Evolutionary conservation across 2,113 vertebrate genomes (phyloP).

Genomic region (Piaya cayana): DNA sequence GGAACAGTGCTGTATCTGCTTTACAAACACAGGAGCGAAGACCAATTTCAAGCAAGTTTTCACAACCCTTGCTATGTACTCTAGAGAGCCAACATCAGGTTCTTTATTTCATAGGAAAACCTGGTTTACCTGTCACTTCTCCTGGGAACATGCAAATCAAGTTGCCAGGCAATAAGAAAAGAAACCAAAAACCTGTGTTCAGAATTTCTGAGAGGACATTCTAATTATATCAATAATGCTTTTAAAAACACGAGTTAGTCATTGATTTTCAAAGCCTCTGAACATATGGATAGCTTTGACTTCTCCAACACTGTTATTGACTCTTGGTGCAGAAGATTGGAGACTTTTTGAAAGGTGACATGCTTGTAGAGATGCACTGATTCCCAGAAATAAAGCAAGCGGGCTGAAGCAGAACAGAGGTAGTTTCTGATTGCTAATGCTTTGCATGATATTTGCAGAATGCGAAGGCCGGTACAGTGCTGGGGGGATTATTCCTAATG

Average conservation of each 20-base stretch:
- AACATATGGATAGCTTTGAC: background rate
- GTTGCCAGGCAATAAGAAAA: background rate
- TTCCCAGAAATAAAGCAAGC: background rate
- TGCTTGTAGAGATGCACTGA: background rate
- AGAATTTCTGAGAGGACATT: background rate
- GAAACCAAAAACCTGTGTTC: background rate
- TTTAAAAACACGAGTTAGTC: background rate
- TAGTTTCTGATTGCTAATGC: background rate
- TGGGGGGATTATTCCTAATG: background rate
- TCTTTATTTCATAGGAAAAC: background rate
- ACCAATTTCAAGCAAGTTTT: background rate
- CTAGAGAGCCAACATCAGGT: background rate
- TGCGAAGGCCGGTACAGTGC: background rate
- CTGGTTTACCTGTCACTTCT: background rate
- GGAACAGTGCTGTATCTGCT: background rate
- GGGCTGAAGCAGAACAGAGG: background rate
- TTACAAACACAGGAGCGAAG: background rate
- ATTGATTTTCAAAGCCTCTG: background rate
- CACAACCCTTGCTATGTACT: fast-evolving
- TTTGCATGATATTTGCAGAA: background rate
- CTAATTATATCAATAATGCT: background rate
- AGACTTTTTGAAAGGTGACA: background rate
- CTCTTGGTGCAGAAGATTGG: background rate
- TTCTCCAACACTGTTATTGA: background rate
- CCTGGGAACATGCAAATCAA: background rate